Base-by-base conservation (phyloP, 2,797 vertebrate genomes). In the Bovichtus variegatus region DNA sequence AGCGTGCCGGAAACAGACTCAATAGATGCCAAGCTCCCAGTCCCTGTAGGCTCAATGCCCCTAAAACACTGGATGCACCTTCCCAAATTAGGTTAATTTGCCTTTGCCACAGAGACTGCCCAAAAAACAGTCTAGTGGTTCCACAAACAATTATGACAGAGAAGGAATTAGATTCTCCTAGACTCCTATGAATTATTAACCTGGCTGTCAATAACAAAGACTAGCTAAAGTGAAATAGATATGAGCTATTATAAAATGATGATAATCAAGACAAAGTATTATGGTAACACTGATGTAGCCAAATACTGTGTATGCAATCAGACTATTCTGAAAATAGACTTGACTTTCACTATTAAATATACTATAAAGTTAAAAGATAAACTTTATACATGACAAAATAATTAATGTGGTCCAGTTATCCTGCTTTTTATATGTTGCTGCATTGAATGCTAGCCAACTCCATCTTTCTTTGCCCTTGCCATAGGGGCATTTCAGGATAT, bases 1-100 rank as follows among this genome's bases (percentile, higher is more conserved):
- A 89, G 93, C 92, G 92, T 94, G 93, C 91, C 82, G 91, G 92
- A 91, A 90, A 91, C 87, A 84, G 90, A 92, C 90, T 91, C 85
- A 86, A 91, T 93, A 87, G 91, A 91, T 85, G 87, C 90, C 89
- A 85, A 86, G 84, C 85, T 88, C 85, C 83, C 12, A n/a, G 74
- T 89, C 92, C 91, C 93, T 84, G 81, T 75, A 85, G 93, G 92
- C 89, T 91, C 84, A 49, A 57, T 84, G 89, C 77, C 88, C 85
- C 78, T 91, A 84, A 90, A 93, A 91, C 89, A 89, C 71, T 87
- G 86, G 75, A 89, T 90, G 87, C 85, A 92, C 91, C 90, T 91
- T 87, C 62, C 80, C 65, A 90, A 92, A 92, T 92, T 89, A 91
- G 90, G 87, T 90, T 92, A 82, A 93, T 91, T 91, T 86, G 80